Base-by-base conservation (phyloP, 2,113 vertebrate species). In the Cygnus atratus region DNA sequence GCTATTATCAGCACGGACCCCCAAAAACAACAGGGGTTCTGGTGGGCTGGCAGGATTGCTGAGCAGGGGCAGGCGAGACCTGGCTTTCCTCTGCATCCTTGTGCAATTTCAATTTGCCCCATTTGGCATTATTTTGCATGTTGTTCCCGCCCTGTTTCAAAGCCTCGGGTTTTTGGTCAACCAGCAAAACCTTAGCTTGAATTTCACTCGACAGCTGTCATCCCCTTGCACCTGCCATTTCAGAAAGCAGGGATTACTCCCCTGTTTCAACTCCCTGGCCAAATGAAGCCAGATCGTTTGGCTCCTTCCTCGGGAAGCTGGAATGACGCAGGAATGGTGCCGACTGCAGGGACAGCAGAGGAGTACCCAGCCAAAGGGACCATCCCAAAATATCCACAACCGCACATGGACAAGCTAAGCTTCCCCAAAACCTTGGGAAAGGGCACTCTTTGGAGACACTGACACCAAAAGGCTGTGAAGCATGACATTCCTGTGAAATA, bases 11-110 rank as follows among this genome's bases (percentile, higher is more conserved):
- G 35, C 29, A 50, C 1, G 4, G 12, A 8, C 18, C 37, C 35
- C 5, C 4, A 63, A 44, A 44, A n/a, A 17, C 28, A 19, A 52
- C 12, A 58, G 12, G 15, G 2, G 7, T 19, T 58, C 25, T 25
- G 35, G 7, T 2, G 63, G 35, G 58, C 68, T 58, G 79, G 58
- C 18, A 82, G 58, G 15, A 13, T 29, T 33, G 17, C 29, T 31
- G 19, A 46, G 59, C 6, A 1, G 21, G 13, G 44, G 26, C 17
- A 57, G 57, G 6, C 2, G 2, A 57, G 21, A 28, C 46, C 26
- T 10, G 24, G 5, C n/a, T 11, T 8, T 13, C 8, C 41, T 16
- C 29, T 2, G 1, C n/a, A 3, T 43, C 21, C 37, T 41, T 2
- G 6, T 2, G 0, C 3, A 73, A 10, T 39, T 66, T 73, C 39